Evolutionary conservation across 2,113 vertebrate genomes (phyloP).

Genomic region (Sinosuthora webbiana): DNA sequence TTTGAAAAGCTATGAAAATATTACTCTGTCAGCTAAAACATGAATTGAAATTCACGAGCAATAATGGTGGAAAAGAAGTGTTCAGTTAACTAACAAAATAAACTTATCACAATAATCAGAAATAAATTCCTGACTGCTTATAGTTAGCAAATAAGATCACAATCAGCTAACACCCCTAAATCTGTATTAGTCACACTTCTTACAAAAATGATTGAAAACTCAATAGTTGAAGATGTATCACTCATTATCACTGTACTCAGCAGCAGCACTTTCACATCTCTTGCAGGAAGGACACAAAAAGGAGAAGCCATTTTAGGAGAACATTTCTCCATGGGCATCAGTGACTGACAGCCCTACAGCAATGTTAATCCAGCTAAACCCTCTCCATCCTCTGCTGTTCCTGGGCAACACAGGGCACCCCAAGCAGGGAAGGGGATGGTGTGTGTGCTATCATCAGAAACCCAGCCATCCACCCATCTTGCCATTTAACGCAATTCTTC

Average conservation of each 20-base stretch:
- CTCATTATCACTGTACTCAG: not conserved
- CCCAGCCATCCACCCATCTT: accelerated
- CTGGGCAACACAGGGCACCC: not conserved
- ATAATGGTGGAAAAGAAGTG: not conserved
- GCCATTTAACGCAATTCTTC: not conserved
- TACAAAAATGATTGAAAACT: not conserved
- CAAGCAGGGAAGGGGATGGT: not conserved
- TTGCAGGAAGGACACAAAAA: not conserved
- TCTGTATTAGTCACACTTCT: not conserved
- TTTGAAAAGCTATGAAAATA: not conserved
- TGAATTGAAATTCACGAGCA: not conserved
- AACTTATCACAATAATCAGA: not conserved
- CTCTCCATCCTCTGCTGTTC: not conserved
- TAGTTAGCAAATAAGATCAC: not conserved
- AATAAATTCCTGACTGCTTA: not conserved
- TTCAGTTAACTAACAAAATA: not conserved
- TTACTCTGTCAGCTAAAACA: not conserved
- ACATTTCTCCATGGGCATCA: not conserved
- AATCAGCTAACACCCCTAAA: not conserved
- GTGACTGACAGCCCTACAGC: not conserved
- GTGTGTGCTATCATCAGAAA: not conserved
- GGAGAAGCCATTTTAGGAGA: conserved; percentile 29
- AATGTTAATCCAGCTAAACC: not conserved
- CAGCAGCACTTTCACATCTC: not conserved
- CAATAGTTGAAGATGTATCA: not conserved